Evolutionary conservation across 2,888 invertebrate genomes (phyloP), one percentile per base, ranked within the genome.

Genomic region (Periphyllus acericola): DNA sequence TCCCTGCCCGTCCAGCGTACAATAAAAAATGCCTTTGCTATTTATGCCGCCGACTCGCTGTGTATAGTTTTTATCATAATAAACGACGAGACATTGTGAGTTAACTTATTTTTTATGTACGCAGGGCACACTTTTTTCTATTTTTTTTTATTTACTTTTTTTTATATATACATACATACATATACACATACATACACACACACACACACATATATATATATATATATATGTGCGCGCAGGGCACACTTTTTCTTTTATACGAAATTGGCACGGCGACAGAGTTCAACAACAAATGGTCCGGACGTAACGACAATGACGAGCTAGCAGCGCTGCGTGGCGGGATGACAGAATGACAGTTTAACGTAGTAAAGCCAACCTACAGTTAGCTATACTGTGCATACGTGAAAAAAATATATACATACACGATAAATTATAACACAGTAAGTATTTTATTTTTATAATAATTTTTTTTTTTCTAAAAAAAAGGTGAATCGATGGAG

Each of bases 241-340:
- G 52, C 68, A 46, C 76, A 52, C 68, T 78, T 85, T 84, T 85
- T 85, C 76, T 85, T 84, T 78, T 85, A 78, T 78, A 52, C 68
- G 46, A 68, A 85, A 85, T 85, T 85, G 84, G 84, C 84, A 85
- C 84, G 84, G 52, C 52, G 84, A 85, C 84, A 85, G 78, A 78
- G 68, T 85, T 85, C 68, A 68, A 76, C 84, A 66, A 85, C 76
- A 85, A 85, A 85, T 85, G 84, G 84, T 68, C 84, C 84, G 84
- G 84, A 85, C 76, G 52, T 78, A 85, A 85, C 84, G 84, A 78
- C 84, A 78, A 85, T 85, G 84, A 85, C 78, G 84, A 68, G 84
- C 60, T 60, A 46, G 55, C 68, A 14, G 40, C 29, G 68, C 46
- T 9, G 66, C 76, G 66, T 76, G 66, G 76, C 76, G 76, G 84